phyloP scores from a whole-genome alignment of 2,113 vertebrate species.

The Trematocara marginatum region DNA sequence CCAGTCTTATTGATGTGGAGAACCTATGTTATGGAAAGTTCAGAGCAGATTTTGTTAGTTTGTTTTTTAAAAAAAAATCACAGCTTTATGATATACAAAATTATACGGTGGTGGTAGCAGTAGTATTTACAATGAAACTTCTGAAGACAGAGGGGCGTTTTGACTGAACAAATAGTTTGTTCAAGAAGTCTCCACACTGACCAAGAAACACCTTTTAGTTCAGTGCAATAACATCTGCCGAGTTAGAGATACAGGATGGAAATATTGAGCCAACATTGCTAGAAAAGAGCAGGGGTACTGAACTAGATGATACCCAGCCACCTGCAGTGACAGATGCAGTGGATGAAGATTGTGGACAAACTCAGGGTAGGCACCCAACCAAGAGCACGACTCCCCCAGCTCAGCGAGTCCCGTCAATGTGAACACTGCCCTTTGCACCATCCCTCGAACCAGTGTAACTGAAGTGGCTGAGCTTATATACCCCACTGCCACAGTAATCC shows the following conservation, averaged over 20 bases:
- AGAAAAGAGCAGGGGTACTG: not conserved
- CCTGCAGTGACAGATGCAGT: not conserved
- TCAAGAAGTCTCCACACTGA: not conserved
- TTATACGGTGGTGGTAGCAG: not conserved
- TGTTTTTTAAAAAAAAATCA: not conserved
- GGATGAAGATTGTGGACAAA: not conserved
- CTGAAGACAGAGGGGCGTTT: not conserved
- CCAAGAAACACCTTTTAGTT: not conserved
- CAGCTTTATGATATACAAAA: accelerated
- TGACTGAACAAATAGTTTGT: not conserved
- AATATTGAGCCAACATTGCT: not conserved
- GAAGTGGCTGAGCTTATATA: not conserved
- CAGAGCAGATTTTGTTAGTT: not conserved
- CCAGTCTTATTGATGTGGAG: constrained; percentile 20
- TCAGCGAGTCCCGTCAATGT: accelerated
- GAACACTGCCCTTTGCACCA: not conserved
- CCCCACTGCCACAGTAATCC: not conserved
- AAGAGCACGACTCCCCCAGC: not conserved
- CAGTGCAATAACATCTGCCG: not conserved
- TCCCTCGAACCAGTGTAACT: not conserved
- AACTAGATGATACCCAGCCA: not conserved
- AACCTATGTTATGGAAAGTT: constrained; percentile 2
- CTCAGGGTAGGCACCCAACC: not conserved
- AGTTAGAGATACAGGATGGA: not conserved
- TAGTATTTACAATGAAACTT: accelerated